phyloP scores from a whole-genome alignment of 2,113 vertebrate species.

The Rattus rattus region DNA sequence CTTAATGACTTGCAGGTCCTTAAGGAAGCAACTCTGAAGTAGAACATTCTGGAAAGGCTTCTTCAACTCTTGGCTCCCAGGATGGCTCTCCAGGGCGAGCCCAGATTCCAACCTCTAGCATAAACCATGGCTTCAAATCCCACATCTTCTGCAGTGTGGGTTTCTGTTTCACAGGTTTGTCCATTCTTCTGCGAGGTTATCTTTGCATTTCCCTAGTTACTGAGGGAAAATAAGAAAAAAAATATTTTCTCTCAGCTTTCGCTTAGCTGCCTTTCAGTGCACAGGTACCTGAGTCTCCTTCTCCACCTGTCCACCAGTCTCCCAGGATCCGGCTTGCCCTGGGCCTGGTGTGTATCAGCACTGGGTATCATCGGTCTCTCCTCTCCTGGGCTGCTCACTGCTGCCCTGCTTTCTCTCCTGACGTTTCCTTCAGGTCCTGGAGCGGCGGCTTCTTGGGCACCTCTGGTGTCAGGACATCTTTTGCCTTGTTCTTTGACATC shows the following conservation, averaged over 20 bases:
- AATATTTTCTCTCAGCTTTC: background rate
- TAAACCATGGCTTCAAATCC: accelerated
- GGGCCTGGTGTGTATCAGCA: accelerated
- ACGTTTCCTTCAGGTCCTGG: background rate
- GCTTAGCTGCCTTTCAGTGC: background rate
- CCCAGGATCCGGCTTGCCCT: background rate
- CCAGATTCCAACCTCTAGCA: background rate
- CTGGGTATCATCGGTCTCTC: background rate
- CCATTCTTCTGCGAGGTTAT: background rate
- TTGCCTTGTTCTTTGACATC: background rate
- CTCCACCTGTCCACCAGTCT: accelerated
- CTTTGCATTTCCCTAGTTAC: background rate
- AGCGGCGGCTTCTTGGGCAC: background rate
- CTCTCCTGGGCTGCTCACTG: background rate
- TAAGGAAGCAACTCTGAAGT: background rate
- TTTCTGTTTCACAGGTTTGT: background rate
- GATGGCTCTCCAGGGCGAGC: background rate
- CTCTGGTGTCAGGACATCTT: background rate
- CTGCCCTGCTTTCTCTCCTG: accelerated
- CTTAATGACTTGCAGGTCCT: background rate
- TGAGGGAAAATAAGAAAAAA: background rate
- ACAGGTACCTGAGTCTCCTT: no score
- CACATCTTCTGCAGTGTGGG: accelerated
- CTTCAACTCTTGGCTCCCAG: background rate
- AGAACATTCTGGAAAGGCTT: background rate